These are phyloP conservation scores for Nycticryphes semicollaris DNA, from an alignment of 2,113 vertebrate species.

Conservation along the genomic window DNA sequence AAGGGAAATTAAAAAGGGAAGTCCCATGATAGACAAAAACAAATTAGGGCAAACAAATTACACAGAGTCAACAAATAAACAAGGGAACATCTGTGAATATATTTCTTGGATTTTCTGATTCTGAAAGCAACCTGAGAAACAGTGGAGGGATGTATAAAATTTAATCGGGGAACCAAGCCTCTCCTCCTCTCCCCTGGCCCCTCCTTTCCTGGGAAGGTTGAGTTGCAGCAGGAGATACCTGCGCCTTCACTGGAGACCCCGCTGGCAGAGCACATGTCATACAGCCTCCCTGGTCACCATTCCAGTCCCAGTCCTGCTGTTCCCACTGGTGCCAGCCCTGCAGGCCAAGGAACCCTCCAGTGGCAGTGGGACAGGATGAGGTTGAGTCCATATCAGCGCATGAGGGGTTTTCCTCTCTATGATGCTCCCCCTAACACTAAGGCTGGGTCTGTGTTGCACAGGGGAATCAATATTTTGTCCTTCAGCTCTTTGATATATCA, in stretches of 20 bases:
- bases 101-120: slow-evolving; percentile 88
- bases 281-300: rapidly evolving
- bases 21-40: slow-evolving; percentile 96
- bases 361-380: background rate
- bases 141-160: slow-evolving; percentile 70
- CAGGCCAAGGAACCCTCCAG: background rate
- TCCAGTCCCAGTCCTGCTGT: background rate
- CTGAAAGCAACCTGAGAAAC: slow-evolving; percentile 80
- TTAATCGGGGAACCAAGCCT: slow-evolving; percentile 42
- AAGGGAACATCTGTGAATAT: slow-evolving; percentile 97
- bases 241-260: background rate
- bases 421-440: background rate
- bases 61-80: slow-evolving; percentile 99
- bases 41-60: slow-evolving; percentile 99
- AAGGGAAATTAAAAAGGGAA: slow-evolving; percentile 99
- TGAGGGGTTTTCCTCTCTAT: background rate
- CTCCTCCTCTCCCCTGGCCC: background rate
- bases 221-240: background rate
- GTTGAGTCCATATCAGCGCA: background rate
- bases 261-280: rapidly evolving
- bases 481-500: background rate
- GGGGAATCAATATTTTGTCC: background rate
- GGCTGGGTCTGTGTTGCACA: background rate
- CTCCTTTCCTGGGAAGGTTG: background rate
- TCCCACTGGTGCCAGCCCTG: rapidly evolving